Evolutionary conservation across 2,888 invertebrate species (phyloP), one percentile per base, ranked within the genome.

Genomic region (Napeogenes sylphis): DNA sequence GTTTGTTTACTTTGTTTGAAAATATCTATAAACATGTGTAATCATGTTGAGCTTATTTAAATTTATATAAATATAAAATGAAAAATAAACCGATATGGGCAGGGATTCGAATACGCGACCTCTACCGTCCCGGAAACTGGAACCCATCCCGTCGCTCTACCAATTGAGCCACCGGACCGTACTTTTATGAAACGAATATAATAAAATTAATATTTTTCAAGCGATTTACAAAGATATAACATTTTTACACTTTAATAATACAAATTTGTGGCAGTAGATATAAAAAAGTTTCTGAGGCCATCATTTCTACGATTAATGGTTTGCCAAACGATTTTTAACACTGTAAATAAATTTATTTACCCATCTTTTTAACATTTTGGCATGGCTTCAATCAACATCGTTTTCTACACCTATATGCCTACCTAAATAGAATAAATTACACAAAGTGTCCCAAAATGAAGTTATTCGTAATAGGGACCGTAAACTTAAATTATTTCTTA

Each of bases 191-290:
- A 21, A 21, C 21, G 1, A 21, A 21, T 21, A 21, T 21, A 1
- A 21, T 21, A 21, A 21, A 21, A 21, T 21, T 21, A 21, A 21
- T 21, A 21, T 21, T 0, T 21, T 21, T 21, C 21, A 21, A 21
- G 21, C 21, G 21, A 21, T 21, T 21, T 21, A 21, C 21, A 21
- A 21, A 21, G 1, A 21, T 21, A 21, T 63, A 62, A 64, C 59
- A 55, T 56, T 61, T 60, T 67, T 61, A 62, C 62, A 58, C 55
- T 62, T 58, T 55, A 56, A 67, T 56, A 56, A 60, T 58, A 33
- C 38, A 42, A 65, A 65, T 54, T 65, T 58, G 21, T 14, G 51
- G 14, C 55, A 53, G 45, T 55, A 47, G 55, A 61, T 45, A 56
- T 10, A 12, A n/a, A 14, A 61, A 60, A 67, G 62, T 61, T 64